Percentiles rank a stretch among this genome's conserved stretches.
These are phyloP conservation scores for Sternarchorhynchus goeldii DNA, from an alignment of 2,797 vertebrate genomes.

Conservation along the genomic window DNA sequence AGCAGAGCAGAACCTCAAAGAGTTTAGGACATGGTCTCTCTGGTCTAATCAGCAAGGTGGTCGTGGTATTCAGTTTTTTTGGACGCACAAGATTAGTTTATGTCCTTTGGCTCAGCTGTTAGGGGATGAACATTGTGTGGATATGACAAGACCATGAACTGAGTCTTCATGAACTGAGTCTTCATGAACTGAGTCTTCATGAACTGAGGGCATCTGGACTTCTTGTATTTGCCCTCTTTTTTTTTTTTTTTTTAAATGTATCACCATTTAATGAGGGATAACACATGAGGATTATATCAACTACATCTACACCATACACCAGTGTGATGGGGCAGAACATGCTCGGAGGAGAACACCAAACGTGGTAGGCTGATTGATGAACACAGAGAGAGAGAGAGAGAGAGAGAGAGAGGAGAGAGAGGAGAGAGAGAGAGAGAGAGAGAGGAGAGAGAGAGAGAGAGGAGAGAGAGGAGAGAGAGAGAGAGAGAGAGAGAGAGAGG, in stretches of 20 bases:
- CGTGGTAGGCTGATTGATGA: too few relatives aligned
- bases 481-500: conserved; percentile 18
- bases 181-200: too few relatives aligned
- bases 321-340: too few relatives aligned
- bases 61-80: background rate
- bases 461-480: conserved; percentile 25
- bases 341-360: too few relatives aligned
- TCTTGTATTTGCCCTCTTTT: background rate
- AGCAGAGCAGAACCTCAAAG: conserved; percentile 38
- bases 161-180: too few relatives aligned
- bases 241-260: too few relatives aligned
- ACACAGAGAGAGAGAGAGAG: too few relatives aligned
- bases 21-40: background rate
- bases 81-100: background rate
- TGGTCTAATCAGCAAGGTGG: background rate
- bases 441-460: conserved; percentile 16
- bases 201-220: background rate
- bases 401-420: conserved; percentile 11
- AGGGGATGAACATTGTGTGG: background rate
- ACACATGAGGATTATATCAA: too few relatives aligned
- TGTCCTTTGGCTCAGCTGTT: too few relatives aligned
- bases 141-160: background rate
- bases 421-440: conserved; percentile 9
- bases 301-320: too few relatives aligned
- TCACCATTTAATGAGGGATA: too few relatives aligned